A percentile compares a stretch with the other conserved stretches of the same genome.
Evolutionary conservation across 64 coral and sea anemone species (phyloP).

Genomic region (Montipora capricornis): DNA sequence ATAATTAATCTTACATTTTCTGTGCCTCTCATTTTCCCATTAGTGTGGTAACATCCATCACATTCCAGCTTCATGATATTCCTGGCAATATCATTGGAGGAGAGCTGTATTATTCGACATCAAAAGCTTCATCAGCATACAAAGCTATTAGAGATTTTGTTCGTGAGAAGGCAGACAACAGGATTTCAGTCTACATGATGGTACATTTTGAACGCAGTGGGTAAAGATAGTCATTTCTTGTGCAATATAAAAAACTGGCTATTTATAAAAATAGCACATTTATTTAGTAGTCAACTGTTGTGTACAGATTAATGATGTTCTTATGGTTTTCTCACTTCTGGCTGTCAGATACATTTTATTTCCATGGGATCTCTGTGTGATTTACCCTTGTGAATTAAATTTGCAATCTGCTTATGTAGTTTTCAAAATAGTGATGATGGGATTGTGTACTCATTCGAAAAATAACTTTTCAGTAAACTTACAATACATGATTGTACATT

Average conservation of each 20-base stretch:
- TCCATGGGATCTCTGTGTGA: no score
- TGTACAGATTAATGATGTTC: no score
- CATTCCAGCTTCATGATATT: slow-evolving; percentile 69
- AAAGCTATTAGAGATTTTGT: slow-evolving; percentile 55
- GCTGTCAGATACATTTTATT: no score
- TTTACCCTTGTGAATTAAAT: no score
- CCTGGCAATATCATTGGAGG: slow-evolving; percentile 68
- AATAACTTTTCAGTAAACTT: no score
- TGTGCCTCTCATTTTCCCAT: neutral
- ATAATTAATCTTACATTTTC: neutral
- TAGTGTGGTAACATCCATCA: slow-evolving; percentile 79
- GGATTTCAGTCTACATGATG: slow-evolving; percentile 77
- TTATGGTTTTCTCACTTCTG: no score
- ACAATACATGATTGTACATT: no score
- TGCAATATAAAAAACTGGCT: neutral
- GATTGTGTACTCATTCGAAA: no score
- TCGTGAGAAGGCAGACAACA: slow-evolving; percentile 50
- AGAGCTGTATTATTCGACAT: slow-evolving; percentile 61
- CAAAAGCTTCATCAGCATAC: slow-evolving; percentile 46
- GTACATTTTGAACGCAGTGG: slow-evolving; percentile 45
- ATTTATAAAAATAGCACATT: neutral
- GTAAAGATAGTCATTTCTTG: slow-evolving; percentile 4
- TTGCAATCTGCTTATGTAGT: no score
- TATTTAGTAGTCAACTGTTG: no score
- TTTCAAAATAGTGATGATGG: no score